Conservation (phyloP, 2,797 vertebrate genomes). For the Leptodactylus fallax region DNA sequence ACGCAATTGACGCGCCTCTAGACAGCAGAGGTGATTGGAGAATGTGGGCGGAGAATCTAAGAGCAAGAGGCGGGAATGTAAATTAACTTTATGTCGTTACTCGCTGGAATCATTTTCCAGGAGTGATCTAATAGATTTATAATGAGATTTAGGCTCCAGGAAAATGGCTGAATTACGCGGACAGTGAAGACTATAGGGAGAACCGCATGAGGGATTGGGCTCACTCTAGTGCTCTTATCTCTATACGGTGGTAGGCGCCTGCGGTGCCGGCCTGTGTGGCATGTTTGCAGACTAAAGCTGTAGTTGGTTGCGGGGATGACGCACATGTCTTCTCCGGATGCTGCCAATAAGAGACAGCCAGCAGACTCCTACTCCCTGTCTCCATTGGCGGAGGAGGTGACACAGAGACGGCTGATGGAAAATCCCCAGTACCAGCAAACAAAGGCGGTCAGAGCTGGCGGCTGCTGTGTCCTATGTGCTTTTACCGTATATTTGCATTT, state of each 20-base stretch:
- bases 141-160: not conserved
- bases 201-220: not conserved
- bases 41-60: not conserved
- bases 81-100: not conserved
- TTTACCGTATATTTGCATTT: no score
- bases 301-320: not conserved
- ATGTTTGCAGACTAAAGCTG: not conserved
- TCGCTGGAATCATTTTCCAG: not conserved
- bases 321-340: not conserved
- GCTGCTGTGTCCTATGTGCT: no score
- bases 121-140: no score
- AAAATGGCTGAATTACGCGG: not conserved
- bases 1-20: slow-evolving; percentile 18
- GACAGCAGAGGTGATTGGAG: not conserved
- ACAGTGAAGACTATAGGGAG: not conserved
- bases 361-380: not conserved
- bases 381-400: not conserved
- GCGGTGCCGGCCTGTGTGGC: not conserved
- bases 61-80: not conserved
- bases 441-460: not conserved
- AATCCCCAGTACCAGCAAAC: not conserved
- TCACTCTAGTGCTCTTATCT: not conserved
- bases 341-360: not conserved
- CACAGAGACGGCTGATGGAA: not conserved
- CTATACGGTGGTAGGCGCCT: not conserved